Base-by-base conservation (phyloP, 1,140 invertebrate genomes). In the Nasonia giraulti region DNA sequence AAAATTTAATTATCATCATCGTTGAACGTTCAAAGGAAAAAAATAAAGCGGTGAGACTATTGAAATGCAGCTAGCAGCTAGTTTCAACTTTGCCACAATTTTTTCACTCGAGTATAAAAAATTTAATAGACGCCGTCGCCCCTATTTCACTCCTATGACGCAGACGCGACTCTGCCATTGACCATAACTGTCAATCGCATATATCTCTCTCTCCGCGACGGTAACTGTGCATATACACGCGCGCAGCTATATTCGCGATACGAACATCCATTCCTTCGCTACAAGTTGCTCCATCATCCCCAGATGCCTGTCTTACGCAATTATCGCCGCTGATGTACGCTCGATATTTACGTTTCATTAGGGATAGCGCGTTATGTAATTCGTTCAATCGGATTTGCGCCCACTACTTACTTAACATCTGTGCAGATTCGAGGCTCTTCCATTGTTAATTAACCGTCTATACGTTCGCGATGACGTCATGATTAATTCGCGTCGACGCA, bases 321-420 rank as follows among this genome's bases (percentile, higher is more conserved):
- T 55, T 0, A 6, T 68, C 27, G 23, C 44, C 40, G 12, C 20
- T 0, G 20, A 20, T 62, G n/a, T 62, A 50, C 47, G 47, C 6
- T 31, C 40, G n/a, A 80, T 12, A 62, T 84, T 40, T 78, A 74
- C 77, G n/a, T 80, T 80, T 40, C 62, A 74, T 84, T 79, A 79
- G 14, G 27, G 6, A 17, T 20, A n/a, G 14, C 31, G 2, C 2
- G 62, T 83, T 78, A 33, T 17, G 20, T 55, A 31, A 77, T 78
- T 76, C 55, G 20, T n/a, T 82, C 40, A 12, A 68, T 12, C 37
- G 37, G 55, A 55, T 62, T 74, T 3, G 27, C 2, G 6, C 17
- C 20, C 14, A 62, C 55, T 20, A 37, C 55, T 20, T 1, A 62
- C 17, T 20, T 62, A 3, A n/a, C 12, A 20, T 62, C 55, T 62